Evolutionary conservation across 2,888 invertebrate genomes (phyloP), one percentile per base, ranked within the genome.

Genomic region (Drosophila monieri): DNA sequence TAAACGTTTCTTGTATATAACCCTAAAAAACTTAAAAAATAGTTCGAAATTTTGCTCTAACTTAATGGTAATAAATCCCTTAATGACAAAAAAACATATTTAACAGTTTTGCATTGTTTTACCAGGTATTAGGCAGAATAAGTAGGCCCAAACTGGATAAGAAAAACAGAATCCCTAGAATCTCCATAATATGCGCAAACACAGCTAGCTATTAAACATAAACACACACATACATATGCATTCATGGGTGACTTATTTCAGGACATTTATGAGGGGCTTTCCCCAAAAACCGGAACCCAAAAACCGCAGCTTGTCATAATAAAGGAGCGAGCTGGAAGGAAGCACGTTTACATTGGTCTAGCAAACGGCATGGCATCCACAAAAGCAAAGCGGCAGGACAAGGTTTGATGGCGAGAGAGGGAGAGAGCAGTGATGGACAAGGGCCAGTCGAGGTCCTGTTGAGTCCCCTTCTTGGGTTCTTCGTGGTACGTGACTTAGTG

Each of bases 251-350:
- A 77, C 72, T 84, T 81, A 80, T 80, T 67, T 67, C 53, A 54
- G 66, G 44, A 57, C 71, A 77, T 79, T 83, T 79, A 73, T 54
- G 62, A 67, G 54, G 46, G 12, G 48, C 18, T 49, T 62, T 41
- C 18, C 53, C 43, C 70, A 51, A 23, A 52, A 23, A 51, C 59
- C 32, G 39, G 23, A 59, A 52, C 68, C 58, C 53, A 57, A 75
- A 86, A 74, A 74, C 84, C 84, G 72, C 87, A 88, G 84, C 88
- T 86, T 86, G 88, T 84, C 88, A 84, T 86, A 88, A 84, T 88
- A 88, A 79, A 80, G 85, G 68, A 73, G 71, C 64, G 73, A 69
- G 73, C 65, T 73, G 76, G 67, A 39, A 54, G 69, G 60, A 44
- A 56, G 72, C 73, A 81, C 79, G 77, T 77, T 73, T 74, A 51